Evolutionary conservation across 1,140 invertebrate genomes (phyloP), one percentile per base, ranked within the genome.

Genomic region (Oreohelix idahoensis): DNA sequence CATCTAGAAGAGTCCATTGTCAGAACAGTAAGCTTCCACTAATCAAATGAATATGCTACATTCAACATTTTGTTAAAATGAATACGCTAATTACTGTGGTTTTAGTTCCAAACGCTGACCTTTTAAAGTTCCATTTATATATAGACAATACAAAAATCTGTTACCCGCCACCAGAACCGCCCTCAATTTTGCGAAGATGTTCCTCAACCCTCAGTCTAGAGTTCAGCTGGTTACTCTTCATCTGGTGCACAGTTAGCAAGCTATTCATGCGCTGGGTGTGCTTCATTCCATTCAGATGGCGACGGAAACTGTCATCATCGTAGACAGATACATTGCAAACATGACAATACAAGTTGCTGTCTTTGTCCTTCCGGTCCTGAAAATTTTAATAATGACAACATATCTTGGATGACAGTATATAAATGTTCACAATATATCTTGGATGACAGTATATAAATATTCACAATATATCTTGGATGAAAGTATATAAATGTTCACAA

Each of bases 201-300:
- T 87, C 87, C 75, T 89, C 87, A 17, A 87, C 88, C 71, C 86
- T 88, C 38, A 89, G 84, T 36, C 88, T 75, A 49, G 83, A 84
- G 17, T 75, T 63, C 1, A 89, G 53, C 81, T 89, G 86, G 26
- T 81, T 76, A 1, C 85, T 85, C 53, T 88, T 89, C 70, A 87
- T 80, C 73, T 87, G 49, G 35, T 86, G 85, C 35, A 87, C 70
- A 39, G 85, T 83, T 26, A 86, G 77, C 53, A 89, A 51, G 23
- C 82, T 83, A 38, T 85, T 76, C 86, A 89, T 87, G n/a, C 86
- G 84, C 38, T 85, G 79, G 63, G 84, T 84, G 82, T 89, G 88
- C 45, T 84, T 85, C 13, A 53, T 84, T 13, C 88, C 85, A 69
- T 86, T 85, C 85, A 89, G 87, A 78, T 89, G 88, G 15, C 79